These are phyloP conservation scores for Cantharis rufa DNA, from an alignment of 2,888 invertebrate species.

Conservation along the genomic window DNA sequence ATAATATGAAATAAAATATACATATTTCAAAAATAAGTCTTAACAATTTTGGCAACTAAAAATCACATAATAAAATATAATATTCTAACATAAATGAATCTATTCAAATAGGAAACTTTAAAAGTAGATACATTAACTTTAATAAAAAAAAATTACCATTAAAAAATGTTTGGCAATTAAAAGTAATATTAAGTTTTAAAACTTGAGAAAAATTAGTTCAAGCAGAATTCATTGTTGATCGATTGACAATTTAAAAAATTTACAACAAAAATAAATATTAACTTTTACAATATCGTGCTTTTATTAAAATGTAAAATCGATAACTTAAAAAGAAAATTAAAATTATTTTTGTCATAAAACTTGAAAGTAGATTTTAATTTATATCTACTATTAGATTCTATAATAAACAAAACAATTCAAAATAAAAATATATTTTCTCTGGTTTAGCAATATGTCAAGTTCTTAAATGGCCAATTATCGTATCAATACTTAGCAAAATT, in stretches of 20 bases:
- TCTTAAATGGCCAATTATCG: not conserved
- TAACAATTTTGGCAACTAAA: slow-evolving; percentile 3
- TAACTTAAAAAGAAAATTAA: not conserved
- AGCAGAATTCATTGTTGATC: not conserved
- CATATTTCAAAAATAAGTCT: not conserved
- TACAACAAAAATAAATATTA: not conserved
- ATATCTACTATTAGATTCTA: not conserved
- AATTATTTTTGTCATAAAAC: not conserved
- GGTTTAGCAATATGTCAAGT: not conserved
- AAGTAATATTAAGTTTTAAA: not conserved
- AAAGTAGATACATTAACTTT: not conserved
- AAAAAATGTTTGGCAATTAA: not conserved
- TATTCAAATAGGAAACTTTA: not conserved
- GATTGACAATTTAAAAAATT: not conserved
- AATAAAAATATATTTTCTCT: not conserved
- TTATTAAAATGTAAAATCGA: not conserved
- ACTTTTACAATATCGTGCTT: not conserved
- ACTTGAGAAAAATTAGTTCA: not conserved
- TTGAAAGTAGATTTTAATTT: not conserved
- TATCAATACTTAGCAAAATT: not conserved
- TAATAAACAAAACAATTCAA: not conserved
- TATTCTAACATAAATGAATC: not conserved
- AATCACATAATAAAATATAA: not conserved
- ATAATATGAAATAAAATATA: not conserved
- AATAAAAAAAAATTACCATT: not conserved